These are phyloP conservation scores for Saccopteryx bilineata DNA, from an alignment of 2,113 vertebrate species.

Conservation along the genomic window DNA sequence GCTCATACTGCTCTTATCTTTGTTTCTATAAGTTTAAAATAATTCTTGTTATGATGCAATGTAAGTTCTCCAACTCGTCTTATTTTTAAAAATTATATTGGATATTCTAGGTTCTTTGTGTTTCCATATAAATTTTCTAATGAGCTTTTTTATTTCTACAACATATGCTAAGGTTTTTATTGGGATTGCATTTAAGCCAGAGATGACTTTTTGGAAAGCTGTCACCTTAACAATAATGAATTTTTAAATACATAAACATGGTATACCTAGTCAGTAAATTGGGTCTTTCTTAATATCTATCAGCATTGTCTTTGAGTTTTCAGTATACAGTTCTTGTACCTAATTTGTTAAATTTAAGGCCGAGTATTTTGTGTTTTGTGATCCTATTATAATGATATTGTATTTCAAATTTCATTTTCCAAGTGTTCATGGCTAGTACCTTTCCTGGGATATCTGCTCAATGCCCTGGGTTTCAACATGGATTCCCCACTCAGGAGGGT, in stretches of 20 bases:
- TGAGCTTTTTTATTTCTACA: background rate
- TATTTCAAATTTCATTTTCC: constrained; percentile 2
- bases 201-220: background rate
- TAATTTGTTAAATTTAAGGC: background rate
- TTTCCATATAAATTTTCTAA: background rate
- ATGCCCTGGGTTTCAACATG: background rate
- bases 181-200: background rate
- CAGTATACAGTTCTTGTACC: background rate
- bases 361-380: background rate
- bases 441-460: background rate
- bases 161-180: background rate
- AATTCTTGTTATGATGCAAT: background rate
- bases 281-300: background rate
- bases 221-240: background rate
- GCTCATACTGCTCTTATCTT: background rate
- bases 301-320: background rate
- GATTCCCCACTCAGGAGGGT: background rate
- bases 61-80: background rate
- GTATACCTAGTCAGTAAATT: background rate
- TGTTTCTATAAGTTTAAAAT: background rate
- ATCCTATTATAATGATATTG: background rate
- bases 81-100: constrained; percentile 31
- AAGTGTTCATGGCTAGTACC: background rate
- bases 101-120: background rate
- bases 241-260: background rate